These are phyloP conservation scores for Synergus itoensis DNA, from an alignment of 2,888 invertebrate genomes.

Conservation along the genomic window DNA sequence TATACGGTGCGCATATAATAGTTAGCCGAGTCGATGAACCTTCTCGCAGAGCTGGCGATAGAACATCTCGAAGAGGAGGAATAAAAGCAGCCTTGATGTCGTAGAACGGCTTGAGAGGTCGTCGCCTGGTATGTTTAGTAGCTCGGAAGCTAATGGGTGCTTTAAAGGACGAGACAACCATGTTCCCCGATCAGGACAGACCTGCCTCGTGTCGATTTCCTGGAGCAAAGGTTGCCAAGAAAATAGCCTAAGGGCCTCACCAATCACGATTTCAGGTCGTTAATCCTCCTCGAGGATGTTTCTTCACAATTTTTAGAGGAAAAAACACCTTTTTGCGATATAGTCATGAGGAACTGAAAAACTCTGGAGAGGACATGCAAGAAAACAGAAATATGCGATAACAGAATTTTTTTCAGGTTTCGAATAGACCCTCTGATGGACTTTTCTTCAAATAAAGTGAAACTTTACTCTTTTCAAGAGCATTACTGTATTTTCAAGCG, in stretches of 20 bases:
- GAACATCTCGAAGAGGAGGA: slow-evolving; percentile 16
- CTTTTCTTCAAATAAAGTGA: neutral
- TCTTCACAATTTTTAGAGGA: neutral
- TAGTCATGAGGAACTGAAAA: neutral
- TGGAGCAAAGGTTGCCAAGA: slow-evolving; percentile 51
- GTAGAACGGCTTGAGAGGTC: slow-evolving; percentile 53
- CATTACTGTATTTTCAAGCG: too few relatives aligned
- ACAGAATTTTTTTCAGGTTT: too few relatives aligned
- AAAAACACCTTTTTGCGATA: neutral
- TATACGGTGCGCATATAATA: slow-evolving; percentile 1
- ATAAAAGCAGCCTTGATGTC: slow-evolving; percentile 24
- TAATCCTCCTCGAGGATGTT: slow-evolving; percentile 53
- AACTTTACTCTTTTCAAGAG: too few relatives aligned
- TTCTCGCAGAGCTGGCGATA: slow-evolving; percentile 2
- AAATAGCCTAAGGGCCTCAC: slow-evolving; percentile 52
- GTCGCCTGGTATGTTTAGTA: slow-evolving; percentile 62
- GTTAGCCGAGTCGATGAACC: slow-evolving; percentile 27
- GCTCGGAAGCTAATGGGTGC: slow-evolving; percentile 64
- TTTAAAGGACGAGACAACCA: slow-evolving; percentile 60
- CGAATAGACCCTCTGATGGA: neutral
- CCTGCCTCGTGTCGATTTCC: slow-evolving; percentile 62
- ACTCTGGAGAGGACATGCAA: neutral
- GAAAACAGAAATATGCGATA: too few relatives aligned
- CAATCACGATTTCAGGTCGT: slow-evolving; percentile 62
- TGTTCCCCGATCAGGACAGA: slow-evolving; percentile 57